A percentile compares a stretch with the other conserved stretches of the same genome.
Conservation (phyloP, 2,113 vertebrate genomes). For the Rynchops niger region DNA sequence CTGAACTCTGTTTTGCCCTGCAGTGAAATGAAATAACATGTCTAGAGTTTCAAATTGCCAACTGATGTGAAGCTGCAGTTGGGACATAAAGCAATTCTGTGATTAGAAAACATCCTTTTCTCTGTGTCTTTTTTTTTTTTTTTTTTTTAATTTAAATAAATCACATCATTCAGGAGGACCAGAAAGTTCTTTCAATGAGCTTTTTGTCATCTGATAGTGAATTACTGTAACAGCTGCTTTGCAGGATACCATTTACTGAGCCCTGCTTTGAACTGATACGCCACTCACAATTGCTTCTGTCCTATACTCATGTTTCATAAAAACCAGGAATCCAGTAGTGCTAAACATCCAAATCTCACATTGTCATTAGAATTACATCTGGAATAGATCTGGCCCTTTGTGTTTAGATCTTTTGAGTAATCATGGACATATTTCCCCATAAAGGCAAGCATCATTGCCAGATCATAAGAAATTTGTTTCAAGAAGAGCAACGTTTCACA, state of each 20-base stretch:
- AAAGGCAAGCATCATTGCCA: neutral
- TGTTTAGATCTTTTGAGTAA: neutral
- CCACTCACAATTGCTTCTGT: neutral
- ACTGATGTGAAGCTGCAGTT: neutral
- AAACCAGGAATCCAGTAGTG: neutral
- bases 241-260: neutral
- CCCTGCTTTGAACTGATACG: neutral
- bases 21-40: constrained; percentile 34
- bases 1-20: neutral
- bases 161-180: neutral
- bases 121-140: accelerated
- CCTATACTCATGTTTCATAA: neutral
- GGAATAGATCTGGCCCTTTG: neutral
- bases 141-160: neutral
- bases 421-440: neutral
- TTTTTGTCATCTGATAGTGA: neutral
- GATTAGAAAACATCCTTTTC: neutral
- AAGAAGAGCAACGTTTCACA: neutral
- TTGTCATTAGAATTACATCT: neutral
- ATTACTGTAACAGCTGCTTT: neutral
- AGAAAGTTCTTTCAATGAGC: neutral
- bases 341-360: neutral
- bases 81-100: neutral
- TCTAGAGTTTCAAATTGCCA: constrained; percentile 8
- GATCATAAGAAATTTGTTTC: neutral